Percentiles rank a stretch among this genome's conserved stretches.
phyloP scores from a whole-genome alignment of 2,888 invertebrate species.

The Acanthosepion lycidas region DNA sequence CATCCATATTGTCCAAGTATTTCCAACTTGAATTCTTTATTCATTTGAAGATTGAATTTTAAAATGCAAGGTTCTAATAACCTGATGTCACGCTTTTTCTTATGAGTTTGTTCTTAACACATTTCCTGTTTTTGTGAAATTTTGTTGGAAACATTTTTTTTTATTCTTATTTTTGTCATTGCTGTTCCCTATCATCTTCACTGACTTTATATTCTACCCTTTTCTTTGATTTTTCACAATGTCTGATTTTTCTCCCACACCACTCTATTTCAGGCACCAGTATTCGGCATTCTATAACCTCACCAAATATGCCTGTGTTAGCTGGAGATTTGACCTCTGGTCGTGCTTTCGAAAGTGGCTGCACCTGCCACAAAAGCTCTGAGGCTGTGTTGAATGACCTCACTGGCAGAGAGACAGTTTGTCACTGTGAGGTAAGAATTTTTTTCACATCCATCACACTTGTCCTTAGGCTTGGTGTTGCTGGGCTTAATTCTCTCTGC shows the following conservation, averaged over 20 bases:
- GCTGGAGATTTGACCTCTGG: slow-evolving; percentile 88
- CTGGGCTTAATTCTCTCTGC: background rate
- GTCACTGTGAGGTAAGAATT: slow-evolving; percentile 77
- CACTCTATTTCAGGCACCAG: background rate
- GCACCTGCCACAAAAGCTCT: slow-evolving; percentile 84
- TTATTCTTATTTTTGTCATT: too few relatives aligned
- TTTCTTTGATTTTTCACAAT: background rate
- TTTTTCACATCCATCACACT: background rate
- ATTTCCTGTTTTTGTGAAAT: too few relatives aligned
- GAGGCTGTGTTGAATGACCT: slow-evolving; percentile 86
- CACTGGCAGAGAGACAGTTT: slow-evolving; percentile 83
- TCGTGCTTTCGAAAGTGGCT: slow-evolving; percentile 96
- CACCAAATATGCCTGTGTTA: slow-evolving; percentile 47
- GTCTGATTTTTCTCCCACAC: background rate
- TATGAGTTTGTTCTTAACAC: too few relatives aligned
- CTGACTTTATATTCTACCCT: background rate
- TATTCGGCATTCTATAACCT: slow-evolving; percentile 46
- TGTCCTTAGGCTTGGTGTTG: too few relatives aligned
- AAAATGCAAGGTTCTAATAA: too few relatives aligned
- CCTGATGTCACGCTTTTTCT: too few relatives aligned
- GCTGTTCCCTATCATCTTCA: too few relatives aligned
- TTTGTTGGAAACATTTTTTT: too few relatives aligned
- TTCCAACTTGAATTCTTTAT: too few relatives aligned
- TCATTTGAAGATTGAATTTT: too few relatives aligned
- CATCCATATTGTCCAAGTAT: too few relatives aligned